These are phyloP conservation scores for Patella caerulea DNA, from an alignment of 2,888 invertebrate genomes.

Conservation along the genomic window DNA sequence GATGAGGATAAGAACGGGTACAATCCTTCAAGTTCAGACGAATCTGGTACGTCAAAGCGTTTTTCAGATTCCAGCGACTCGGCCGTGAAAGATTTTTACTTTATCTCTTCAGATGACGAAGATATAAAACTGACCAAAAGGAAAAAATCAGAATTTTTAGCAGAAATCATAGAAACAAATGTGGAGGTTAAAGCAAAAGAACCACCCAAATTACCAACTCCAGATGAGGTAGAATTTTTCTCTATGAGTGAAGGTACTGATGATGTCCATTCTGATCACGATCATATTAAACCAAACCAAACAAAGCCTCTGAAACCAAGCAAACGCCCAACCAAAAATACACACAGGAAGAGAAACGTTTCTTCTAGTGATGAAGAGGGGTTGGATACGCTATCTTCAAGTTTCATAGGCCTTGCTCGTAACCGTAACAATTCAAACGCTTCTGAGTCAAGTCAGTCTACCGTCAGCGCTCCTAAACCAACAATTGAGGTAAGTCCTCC, in stretches of 20 bases:
- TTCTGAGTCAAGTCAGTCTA: background rate
- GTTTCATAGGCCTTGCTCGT: background rate
- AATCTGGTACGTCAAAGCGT: constrained; percentile 24
- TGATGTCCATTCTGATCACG: background rate
- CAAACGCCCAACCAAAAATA: background rate
- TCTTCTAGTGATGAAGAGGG: constrained; percentile 1
- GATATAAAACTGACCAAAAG: constrained; percentile 14
- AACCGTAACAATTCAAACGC: background rate
- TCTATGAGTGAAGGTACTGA: background rate
- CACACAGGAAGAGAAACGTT: background rate
- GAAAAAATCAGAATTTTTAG: background rate
- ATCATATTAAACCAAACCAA: background rate
- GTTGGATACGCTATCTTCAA: background rate
- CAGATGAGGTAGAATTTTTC: constrained; percentile 17
- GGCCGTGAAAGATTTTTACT: constrained; percentile 35
- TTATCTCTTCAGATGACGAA: constrained; percentile 33
- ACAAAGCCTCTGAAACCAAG: background rate
- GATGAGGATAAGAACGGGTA: constrained; percentile 23
- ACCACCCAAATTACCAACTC: constrained; percentile 15
- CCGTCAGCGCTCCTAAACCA: background rate
- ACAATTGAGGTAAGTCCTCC: no score
- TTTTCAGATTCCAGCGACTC: constrained; percentile 38
- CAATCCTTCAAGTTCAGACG: constrained; percentile 34
- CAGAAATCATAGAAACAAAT: background rate
- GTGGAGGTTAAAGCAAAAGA: constrained; percentile 9